phyloP scores from a whole-genome alignment of 2,797 vertebrate genomes.

The Cyprinella venusta region DNA sequence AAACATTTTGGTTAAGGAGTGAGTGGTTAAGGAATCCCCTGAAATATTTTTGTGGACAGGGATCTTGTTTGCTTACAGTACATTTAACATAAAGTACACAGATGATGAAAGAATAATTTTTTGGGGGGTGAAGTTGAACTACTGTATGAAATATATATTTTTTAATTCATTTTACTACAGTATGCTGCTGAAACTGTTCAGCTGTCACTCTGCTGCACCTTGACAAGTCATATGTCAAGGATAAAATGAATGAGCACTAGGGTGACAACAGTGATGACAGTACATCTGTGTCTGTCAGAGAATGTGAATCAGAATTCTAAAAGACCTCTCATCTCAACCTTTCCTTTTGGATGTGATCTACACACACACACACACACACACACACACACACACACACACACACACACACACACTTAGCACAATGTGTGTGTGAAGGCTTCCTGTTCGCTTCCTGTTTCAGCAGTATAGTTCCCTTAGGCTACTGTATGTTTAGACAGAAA shows the following conservation, averaged over 20 bases:
- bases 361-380: slow-evolving; percentile 59
- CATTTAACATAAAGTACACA: neutral
- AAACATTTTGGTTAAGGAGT: neutral
- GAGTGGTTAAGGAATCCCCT: neutral
- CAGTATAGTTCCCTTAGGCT: slow-evolving; percentile 7
- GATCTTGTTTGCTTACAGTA: neutral
- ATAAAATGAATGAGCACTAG: slow-evolving; percentile 22
- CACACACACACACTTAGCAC: too few species aligned
- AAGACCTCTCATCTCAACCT: neutral
- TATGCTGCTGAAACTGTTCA: slow-evolving; percentile 1
- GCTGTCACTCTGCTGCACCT: slow-evolving; percentile 26
- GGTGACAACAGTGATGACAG: slow-evolving; percentile 27
- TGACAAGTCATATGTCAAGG: slow-evolving; percentile 20
- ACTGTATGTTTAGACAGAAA: slow-evolving; percentile 46
- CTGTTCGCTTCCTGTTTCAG: slow-evolving; percentile 4
- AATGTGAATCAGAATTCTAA: slow-evolving; percentile 29
- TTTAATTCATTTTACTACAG: too few species aligned
- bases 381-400: too few species aligned
- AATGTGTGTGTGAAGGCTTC: slow-evolving; percentile 46
- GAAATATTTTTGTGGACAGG: slow-evolving; percentile 4
- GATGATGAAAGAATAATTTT: neutral
- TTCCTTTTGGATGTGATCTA: slow-evolving; percentile 35
- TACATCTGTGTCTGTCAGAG: slow-evolving; percentile 33
- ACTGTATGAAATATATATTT: too few species aligned
- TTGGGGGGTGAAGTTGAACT: neutral